Percentiles rank a stretch among this genome's conserved stretches.
phyloP scores from a whole-genome alignment of 2,888 invertebrate genomes.

The Apodemia mormo region DNA sequence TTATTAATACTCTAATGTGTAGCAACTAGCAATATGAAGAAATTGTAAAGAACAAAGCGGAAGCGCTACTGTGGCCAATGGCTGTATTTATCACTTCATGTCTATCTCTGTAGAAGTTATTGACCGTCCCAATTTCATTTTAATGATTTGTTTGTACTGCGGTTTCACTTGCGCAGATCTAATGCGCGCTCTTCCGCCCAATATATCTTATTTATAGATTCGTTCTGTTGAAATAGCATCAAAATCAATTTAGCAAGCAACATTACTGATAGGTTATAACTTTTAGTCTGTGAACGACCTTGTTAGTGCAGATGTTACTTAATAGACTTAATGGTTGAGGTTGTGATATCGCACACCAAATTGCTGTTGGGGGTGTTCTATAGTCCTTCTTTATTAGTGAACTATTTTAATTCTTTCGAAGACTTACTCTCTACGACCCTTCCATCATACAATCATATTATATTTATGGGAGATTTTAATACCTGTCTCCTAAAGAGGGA shows the following conservation, averaged over 20 bases:
- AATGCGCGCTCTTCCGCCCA: slow-evolving; percentile 33
- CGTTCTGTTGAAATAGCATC: slow-evolving; percentile 31
- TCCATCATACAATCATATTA: no score
- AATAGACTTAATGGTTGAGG: no score
- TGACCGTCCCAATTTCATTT: slow-evolving; percentile 37
- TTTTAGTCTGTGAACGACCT: background rate
- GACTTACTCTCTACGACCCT: no score
- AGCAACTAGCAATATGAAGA: background rate
- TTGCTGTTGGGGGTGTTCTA: no score
- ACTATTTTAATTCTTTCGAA: no score
- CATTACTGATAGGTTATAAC: slow-evolving; percentile 22
- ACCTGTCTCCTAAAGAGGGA: no score
- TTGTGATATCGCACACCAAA: no score
- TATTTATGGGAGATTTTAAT: no score
- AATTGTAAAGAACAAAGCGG: background rate
- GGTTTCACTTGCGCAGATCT: slow-evolving; percentile 34
- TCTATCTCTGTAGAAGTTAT: slow-evolving; percentile 2
- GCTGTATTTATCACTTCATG: background rate
- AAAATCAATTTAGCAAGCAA: slow-evolving; percentile 31
- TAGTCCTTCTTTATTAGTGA: no score
- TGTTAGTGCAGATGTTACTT: slow-evolving; percentile 12
- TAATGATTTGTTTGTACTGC: slow-evolving; percentile 40
- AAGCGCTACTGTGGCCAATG: background rate
- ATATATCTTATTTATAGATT: slow-evolving; percentile 34
- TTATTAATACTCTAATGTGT: background rate